Base-by-base conservation (phyloP, 2,797 vertebrate species). In the Onychomys torridus region DNA sequence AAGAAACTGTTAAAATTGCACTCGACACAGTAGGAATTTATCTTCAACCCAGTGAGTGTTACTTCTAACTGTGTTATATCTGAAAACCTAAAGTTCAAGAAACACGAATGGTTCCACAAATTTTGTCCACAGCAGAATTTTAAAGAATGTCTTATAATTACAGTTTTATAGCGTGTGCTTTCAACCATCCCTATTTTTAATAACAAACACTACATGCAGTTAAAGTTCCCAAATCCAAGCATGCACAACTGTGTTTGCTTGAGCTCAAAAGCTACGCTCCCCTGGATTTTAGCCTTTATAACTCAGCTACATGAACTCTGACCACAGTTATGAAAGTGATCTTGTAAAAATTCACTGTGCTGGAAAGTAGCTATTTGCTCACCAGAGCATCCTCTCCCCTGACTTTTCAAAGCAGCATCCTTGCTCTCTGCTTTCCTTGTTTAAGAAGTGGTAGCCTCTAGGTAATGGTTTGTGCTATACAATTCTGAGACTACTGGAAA, bases 401-500 rank as follows among this genome's bases (percentile, higher is more conserved):
- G 43, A 83, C 92, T 84, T 34, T 89, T 95, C 63, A 63, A 90
- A 96, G 86, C 91, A 55, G 86, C 71, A 78, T 84, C 96, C 17
- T 25, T 91, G 17, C 43, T 89, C 32, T 89, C 93, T 77, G 12
- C 14, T 49, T 63, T 94, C n/a, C 49, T 83, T 93, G 90, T 96
- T 96, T 89, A 94, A 88, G 59, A 94, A 40, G 34, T 86, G 19
- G 84, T 55, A 91, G 92, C 96, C 57, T 89, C 29, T 34, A 65
- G 87, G 63, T 91, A 89, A 92, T 86, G 23, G 96, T 73, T 92
- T 91, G 88, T 87, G 46, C 43, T 93, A 79, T 46, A 81, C 23
- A 97, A 90, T 89, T 96, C 88, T 95, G 85, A 94, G 79, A 75
- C 43, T 81, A 85, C 57, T 43, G 90, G 92, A 65, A 90, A 96